These are phyloP conservation scores for Rhizomys pruinosus DNA, from an alignment of 2,113 vertebrate species.

Conservation along the genomic window DNA sequence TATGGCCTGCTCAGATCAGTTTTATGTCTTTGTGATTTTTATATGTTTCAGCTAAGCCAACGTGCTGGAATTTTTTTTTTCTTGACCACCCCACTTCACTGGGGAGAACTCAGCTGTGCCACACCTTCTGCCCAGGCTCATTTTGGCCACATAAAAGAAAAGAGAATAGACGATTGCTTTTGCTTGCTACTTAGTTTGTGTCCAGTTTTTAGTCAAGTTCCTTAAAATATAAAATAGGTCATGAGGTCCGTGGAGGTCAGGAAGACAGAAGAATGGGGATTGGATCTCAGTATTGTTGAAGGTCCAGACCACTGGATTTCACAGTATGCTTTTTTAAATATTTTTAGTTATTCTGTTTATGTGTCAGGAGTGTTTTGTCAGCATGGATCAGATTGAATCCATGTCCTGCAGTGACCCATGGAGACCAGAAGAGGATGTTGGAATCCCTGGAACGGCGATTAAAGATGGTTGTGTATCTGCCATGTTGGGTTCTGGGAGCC, in stretches of 20 bases:
- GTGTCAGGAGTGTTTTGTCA: too few species aligned
- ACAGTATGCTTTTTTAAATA: too few species aligned
- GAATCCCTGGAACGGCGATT: too few species aligned
- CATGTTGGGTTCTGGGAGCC: neutral
- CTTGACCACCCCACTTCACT: neutral
- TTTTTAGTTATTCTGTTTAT: too few species aligned
- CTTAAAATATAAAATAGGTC: conserved; percentile 19
- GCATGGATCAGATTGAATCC: too few species aligned
- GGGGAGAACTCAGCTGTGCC: neutral
- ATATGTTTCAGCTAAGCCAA: conserved; percentile 68
- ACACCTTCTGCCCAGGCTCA: neutral
- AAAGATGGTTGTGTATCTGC: too few species aligned
- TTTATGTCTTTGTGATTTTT: conserved; percentile 75
- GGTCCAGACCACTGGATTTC: neutral
- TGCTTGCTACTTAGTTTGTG: neutral
- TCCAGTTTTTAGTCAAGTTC: conserved; percentile 21
- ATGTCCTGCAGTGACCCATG: too few species aligned
- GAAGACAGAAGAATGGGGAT: neutral
- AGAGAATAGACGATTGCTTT: neutral
- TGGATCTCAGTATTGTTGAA: neutral
- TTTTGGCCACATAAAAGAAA: conserved; percentile 28
- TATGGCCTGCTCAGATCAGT: conserved; percentile 73
- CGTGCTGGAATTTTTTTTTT: conserved; percentile 51
- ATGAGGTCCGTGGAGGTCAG: neutral
- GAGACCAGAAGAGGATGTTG: too few species aligned